Percentiles rank a stretch among this genome's conserved stretches.
Conservation (phyloP, 2,888 invertebrate species). For the Xanthia icteritia region DNA sequence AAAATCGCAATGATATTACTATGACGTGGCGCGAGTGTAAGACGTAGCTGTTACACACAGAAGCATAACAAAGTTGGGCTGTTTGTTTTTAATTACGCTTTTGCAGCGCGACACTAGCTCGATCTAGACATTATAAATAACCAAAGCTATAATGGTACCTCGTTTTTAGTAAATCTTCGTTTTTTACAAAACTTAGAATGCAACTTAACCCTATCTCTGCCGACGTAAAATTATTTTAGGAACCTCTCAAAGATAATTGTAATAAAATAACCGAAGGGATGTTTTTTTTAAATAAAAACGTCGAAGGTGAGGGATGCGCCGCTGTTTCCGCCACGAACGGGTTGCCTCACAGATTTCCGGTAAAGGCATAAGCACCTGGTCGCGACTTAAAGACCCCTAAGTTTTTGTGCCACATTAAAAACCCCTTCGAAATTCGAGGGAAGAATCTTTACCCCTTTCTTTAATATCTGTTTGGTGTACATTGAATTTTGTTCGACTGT, state of each 20-base stretch:
- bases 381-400: conserved; percentile 78
- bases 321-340: conserved; percentile 87
- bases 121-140: too few relatives aligned
- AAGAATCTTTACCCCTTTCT: conserved; percentile 84
- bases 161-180: not conserved
- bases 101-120: too few relatives aligned
- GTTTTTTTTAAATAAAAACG: conserved; percentile 80
- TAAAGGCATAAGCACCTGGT: conserved; percentile 87
- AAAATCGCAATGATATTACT: too few relatives aligned
- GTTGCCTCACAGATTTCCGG: conserved; percentile 89
- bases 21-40: too few relatives aligned
- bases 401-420: conserved; percentile 82
- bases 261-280: conserved; percentile 72
- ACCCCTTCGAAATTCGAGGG: conserved; percentile 82
- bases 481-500: conserved; percentile 33
- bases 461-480: conserved; percentile 69
- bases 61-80: too few relatives aligned
- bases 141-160: not conserved
- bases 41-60: too few relatives aligned
- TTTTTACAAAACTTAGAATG: not conserved
- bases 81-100: too few relatives aligned
- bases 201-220: conserved; percentile 49
- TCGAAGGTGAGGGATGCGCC: conserved; percentile 83
- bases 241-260: conserved; percentile 63
- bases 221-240: conserved; percentile 56